These are phyloP conservation scores for Cygnus atratus DNA, from an alignment of 2,113 vertebrate genomes.

Conservation along the genomic window DNA sequence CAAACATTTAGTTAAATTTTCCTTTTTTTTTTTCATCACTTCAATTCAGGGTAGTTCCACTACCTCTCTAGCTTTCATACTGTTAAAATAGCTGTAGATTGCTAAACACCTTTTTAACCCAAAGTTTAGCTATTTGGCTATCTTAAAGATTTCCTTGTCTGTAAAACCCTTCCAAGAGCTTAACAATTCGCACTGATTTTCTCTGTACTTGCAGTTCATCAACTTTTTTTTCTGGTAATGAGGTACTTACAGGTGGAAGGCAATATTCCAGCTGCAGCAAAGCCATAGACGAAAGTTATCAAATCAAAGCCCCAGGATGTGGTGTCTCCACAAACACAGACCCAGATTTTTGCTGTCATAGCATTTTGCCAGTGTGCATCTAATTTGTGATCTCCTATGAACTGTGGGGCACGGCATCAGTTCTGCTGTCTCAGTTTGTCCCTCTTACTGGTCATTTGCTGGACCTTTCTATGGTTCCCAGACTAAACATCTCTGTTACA, in stretches of 20 bases:
- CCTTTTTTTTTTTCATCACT: background rate
- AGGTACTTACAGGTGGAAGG: background rate
- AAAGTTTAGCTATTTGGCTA: background rate
- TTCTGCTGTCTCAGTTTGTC: background rate
- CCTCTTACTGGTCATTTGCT: background rate
- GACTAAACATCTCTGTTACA: background rate
- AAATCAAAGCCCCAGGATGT: background rate
- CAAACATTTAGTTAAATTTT: background rate
- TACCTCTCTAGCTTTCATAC: background rate
- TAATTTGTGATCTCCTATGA: background rate
- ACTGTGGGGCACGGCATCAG: background rate
- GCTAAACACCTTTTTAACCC: background rate
- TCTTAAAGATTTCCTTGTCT: background rate
- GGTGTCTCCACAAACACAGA: background rate
- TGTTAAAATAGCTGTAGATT: background rate
- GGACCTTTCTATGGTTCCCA: background rate
- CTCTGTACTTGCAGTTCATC: conserved; percentile 5
- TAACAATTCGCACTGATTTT: background rate
- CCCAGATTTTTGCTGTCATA: background rate
- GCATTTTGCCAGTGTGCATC: background rate
- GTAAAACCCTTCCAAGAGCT: background rate
- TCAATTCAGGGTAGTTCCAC: background rate
- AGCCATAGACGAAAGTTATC: background rate
- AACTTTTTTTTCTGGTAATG: background rate
- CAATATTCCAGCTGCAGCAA: background rate